Base-by-base conservation (phyloP, 2,888 invertebrate genomes). In the Lepidochrysops patricia region DNA sequence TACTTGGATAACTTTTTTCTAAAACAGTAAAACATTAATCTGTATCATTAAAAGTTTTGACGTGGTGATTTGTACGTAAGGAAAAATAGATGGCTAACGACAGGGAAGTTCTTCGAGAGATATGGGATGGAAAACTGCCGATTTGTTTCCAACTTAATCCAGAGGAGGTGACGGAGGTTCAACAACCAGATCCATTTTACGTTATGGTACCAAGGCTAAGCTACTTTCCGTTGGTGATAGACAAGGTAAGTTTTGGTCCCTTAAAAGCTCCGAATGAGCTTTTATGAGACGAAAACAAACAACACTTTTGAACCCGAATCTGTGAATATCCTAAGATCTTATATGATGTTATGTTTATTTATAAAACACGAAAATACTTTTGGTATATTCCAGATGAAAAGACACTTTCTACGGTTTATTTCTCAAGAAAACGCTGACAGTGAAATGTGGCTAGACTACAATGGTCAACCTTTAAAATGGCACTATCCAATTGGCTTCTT, bases 61-160 rank as follows among this genome's bases (percentile, higher is more conserved):
- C 43, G 9, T 43, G 12, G 43, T 7, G 43, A 19, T 15, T 15
- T 37, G 43, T 43, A 19, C 6, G 7, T 7, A 19, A 3, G 9
- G 12, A 43, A 23, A 60, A 56, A 52, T 60, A 54, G 9, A 98
- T 98, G 98, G 97, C 97, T 65, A 96, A 97, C 76, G 99, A 99
- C 82, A 92, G 98, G 72, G 97, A 99, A 91, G 94, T 98, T 62
- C 86, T 98, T 60, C 91, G 98, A 62, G 97, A 97, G 89, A 93
- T 98, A 70, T 99, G 98, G 98, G 97, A 98, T 72, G 97, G 97
- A 23, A 95, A 96, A 82, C 90, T 99, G 57, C 98, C 99, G 0
- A 93, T 98, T 60, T 97, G 97, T 83, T 98, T 99, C 81, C 93
- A 94, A 71, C 89, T 99, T 57, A 93, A 97, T 72, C 91, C 94